A percentile compares a stretch with the other conserved stretches of the same genome.
These are phyloP conservation scores for Rhizomys pruinosus DNA, from an alignment of 2,113 vertebrate genomes.

Conservation along the genomic window DNA sequence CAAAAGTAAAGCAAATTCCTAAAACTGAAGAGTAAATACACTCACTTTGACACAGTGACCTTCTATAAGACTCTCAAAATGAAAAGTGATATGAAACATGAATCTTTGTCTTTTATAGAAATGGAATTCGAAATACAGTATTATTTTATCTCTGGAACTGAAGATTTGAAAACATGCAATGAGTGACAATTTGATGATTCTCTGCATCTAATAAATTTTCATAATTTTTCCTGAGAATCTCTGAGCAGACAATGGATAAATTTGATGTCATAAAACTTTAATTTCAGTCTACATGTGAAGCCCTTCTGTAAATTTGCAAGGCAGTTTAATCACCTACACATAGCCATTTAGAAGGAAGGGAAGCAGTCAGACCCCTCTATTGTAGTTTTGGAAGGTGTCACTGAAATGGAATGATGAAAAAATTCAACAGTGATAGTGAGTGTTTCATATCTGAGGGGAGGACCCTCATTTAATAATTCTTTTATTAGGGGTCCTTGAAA, in stretches of 20 bases:
- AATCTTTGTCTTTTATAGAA: background rate
- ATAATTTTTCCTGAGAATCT: background rate
- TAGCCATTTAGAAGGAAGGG: background rate
- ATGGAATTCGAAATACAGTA: accelerated
- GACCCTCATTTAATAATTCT: accelerated
- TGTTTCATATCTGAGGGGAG: accelerated
- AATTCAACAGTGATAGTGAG: accelerated
- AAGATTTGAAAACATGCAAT: background rate
- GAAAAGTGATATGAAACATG: accelerated
- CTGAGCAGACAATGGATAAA: background rate
- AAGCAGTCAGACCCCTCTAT: background rate
- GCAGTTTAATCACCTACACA: background rate
- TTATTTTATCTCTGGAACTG: background rate
- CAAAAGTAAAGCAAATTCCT: background rate
- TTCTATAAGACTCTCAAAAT: background rate
- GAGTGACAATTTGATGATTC: background rate
- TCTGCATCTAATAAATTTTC: background rate
- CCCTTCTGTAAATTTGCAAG: background rate
- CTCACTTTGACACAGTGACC: background rate
- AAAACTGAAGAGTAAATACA: background rate
- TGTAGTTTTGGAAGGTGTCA: background rate
- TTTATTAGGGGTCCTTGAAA: background rate
- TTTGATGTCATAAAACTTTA: background rate
- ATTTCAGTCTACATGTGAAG: background rate
- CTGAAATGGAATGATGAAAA: background rate